Evolutionary conservation across 2,888 invertebrate species (phyloP), one percentile per base, ranked within the genome.

Genomic region (Ichneumoninae sp.): DNA sequence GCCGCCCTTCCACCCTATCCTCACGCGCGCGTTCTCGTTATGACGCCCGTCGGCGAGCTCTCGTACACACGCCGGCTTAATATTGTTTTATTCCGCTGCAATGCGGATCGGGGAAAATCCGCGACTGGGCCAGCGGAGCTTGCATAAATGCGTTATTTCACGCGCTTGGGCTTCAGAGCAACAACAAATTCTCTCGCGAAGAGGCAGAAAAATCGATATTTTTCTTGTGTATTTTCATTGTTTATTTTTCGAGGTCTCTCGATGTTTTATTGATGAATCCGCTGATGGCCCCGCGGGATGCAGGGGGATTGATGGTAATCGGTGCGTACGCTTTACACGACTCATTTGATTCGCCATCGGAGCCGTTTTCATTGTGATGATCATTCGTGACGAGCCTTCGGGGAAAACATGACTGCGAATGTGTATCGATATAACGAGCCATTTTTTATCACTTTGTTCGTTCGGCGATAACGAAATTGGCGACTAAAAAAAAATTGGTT

Each of bases 61-160:
- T 60, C 65, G 40, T 47, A 13, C 33, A 22, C 30, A 54, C 44
- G 54, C 71, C 73, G 66, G 83, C 76, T 87, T 88, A 87, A 86
- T 85, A 87, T 84, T 88, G 86, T 87, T 88, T 87, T 88, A 88
- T 88, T 87, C 83, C 86, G 85, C 87, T 88, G 88, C 88, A 87
- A 80, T 88, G 88, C 88, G 84, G 83, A 84, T 73, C 30, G 63
- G 47, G 68, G 57, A 8, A 10, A 36, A 57, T 76, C 36, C 52
- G n/a, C 65, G 52, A n/a, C 76, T 44, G 54, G 60, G 60, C 66
- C 54, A 75, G 70, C 26, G 60, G 54, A 78, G 44, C 71, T 70
- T 82, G 54, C 66, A 73, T 66, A 82, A 85, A 85, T 71, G 66
- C 40, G 65, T 52, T 75, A 52, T 50, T 79, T 65, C 44, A 5